phyloP scores from a whole-genome alignment of 2,113 vertebrate species.

The Xiphias gladius region DNA sequence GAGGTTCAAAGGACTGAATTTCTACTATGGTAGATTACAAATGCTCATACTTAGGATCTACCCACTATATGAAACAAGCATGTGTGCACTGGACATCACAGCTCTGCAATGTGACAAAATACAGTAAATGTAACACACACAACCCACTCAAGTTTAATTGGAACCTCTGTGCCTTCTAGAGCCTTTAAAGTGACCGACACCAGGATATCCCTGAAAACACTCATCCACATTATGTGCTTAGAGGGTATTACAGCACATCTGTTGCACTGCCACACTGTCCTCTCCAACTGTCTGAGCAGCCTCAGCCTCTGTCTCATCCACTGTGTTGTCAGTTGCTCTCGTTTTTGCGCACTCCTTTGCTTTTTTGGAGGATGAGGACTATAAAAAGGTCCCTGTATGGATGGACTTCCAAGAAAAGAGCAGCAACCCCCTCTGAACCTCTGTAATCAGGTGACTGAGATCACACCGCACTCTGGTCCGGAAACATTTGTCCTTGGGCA shows the following conservation, averaged over 20 bases:
- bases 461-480: slow-evolving; percentile 22
- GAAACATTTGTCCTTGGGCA: slow-evolving; percentile 60
- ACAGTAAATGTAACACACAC: slow-evolving; percentile 17
- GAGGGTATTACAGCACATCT: slow-evolving; percentile 24
- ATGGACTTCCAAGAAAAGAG: slow-evolving; percentile 47
- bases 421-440: not conserved
- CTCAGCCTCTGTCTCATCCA: too few relatives aligned
- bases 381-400: slow-evolving; percentile 1
- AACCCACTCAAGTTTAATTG: slow-evolving; percentile 14
- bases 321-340: not conserved
- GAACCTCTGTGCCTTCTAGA: not conserved
- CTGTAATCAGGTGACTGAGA: slow-evolving; percentile 53
- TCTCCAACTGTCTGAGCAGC: slow-evolving; percentile 14
- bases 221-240: slow-evolving; percentile 25
- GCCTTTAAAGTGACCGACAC: not conserved
- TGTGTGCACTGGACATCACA: not conserved
- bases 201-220: slow-evolving; percentile 32
- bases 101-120: slow-evolving; percentile 1
- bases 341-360: not conserved
- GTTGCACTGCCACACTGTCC: slow-evolving; percentile 1
- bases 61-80: not conserved
- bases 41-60: not conserved
- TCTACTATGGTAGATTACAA: not conserved
- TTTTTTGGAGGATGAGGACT: not conserved
- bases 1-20: not conserved